phyloP scores from a whole-genome alignment of 1,140 invertebrate species.

The Magallana gigas region DNA sequence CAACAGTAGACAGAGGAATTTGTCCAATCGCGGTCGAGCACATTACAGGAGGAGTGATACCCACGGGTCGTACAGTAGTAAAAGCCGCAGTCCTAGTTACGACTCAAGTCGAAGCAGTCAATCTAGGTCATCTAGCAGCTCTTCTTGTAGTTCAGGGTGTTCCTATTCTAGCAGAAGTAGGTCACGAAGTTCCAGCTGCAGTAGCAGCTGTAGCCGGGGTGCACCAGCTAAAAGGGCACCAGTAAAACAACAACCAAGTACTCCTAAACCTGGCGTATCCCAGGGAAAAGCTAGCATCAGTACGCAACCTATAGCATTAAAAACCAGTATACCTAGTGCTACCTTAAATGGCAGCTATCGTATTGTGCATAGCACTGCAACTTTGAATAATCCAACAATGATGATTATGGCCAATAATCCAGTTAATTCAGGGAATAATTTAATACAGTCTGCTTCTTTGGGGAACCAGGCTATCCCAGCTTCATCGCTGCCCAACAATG shows the following conservation, averaged over 20 bases:
- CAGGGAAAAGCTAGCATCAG: not conserved
- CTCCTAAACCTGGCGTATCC: conserved; percentile 13
- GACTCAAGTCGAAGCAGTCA: conserved; percentile 51
- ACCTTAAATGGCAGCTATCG: conserved; percentile 50
- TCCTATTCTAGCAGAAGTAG: conserved; percentile 52
- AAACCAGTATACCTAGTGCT: conserved; percentile 21
- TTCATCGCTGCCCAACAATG: conserved; percentile 50
- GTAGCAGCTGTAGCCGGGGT: conserved; percentile 50
- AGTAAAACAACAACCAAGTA: conserved; percentile 16
- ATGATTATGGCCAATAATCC: conserved; percentile 51
- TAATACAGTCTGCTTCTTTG: conserved; percentile 18
- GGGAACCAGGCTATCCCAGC: conserved; percentile 47
- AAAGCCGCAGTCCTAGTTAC: conserved; percentile 29
- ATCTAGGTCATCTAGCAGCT: conserved; percentile 53
- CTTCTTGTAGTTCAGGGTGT: conserved; percentile 35
- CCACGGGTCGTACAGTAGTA: conserved; percentile 5
- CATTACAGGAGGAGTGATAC: conserved; percentile 9
- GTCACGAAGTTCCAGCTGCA: conserved; percentile 55
- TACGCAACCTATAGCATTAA: not conserved
- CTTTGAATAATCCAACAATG: conserved; percentile 47
- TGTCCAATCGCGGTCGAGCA: not conserved
- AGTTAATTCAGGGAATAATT: conserved; percentile 46
- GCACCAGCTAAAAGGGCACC: not conserved
- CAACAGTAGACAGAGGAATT: not conserved
- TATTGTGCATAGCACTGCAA: conserved; percentile 47